A percentile compares a stretch with the other conserved stretches of the same genome.
These are phyloP conservation scores for Sebastes diploproa DNA, from an alignment of 2,797 vertebrate species.

Conservation along the genomic window DNA sequence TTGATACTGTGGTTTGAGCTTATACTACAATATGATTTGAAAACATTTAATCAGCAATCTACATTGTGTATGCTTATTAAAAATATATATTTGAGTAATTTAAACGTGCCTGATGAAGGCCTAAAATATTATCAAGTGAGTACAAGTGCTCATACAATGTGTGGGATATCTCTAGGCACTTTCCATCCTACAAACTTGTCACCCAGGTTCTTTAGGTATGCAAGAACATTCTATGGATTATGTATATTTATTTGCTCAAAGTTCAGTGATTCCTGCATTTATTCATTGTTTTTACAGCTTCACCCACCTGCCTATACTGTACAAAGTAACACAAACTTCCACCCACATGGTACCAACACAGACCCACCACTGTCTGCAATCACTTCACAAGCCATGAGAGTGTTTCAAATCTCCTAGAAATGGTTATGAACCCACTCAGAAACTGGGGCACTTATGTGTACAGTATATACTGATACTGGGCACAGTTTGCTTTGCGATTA, in stretches of 20 bases:
- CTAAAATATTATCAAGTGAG: neutral
- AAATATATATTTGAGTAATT: neutral
- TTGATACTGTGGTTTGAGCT: neutral
- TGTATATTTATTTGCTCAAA: neutral
- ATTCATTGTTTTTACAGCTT: slow-evolving; percentile 24
- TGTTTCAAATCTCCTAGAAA: neutral
- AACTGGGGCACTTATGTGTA: neutral
- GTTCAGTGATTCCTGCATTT: slow-evolving; percentile 3
- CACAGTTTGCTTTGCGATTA: neutral
- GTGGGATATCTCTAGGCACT: neutral
- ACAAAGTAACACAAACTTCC: slow-evolving; percentile 25
- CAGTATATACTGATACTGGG: neutral
- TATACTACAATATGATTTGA: neutral
- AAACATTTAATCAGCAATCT: neutral
- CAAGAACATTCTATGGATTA: neutral
- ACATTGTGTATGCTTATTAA: neutral
- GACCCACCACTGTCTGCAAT: slow-evolving; percentile 17
- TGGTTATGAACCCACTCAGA: neutral
- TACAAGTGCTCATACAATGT: neutral
- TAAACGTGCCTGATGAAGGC: neutral
- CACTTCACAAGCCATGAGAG: neutral
- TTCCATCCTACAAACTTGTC: neutral
- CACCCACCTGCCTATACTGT: slow-evolving; percentile 16
- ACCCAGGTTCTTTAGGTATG: neutral
- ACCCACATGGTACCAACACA: slow-evolving; percentile 26